Evolutionary conservation across 2,113 vertebrate species (phyloP).

Genomic region (Malurus melanocephalus): DNA sequence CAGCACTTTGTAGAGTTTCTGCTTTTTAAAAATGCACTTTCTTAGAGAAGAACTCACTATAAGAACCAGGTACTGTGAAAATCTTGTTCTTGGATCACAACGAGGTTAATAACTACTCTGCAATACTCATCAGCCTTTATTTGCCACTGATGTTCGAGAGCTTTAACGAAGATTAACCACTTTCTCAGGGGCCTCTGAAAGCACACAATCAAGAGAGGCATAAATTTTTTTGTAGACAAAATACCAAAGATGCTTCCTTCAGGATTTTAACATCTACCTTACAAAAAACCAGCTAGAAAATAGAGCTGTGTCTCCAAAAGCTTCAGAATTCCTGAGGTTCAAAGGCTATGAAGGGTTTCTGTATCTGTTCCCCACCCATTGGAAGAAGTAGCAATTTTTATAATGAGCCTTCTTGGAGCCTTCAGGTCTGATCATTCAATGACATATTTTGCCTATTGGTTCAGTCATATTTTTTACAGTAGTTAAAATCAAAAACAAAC

Average conservation of each 20-base stretch:
- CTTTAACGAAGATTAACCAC: neutral
- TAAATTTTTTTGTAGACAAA: neutral
- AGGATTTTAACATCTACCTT: neutral
- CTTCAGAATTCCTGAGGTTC: neutral
- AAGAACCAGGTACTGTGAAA: neutral
- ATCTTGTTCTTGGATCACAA: neutral
- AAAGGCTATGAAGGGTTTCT: neutral
- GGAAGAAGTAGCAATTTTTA: neutral
- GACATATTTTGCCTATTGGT: neutral
- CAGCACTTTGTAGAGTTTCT: neutral
- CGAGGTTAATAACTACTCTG: neutral
- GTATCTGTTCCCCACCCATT: accelerated
- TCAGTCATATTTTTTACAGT: neutral
- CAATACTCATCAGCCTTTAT: neutral
- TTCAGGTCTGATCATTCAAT: neutral
- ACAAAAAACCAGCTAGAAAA: neutral
- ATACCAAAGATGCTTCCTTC: neutral
- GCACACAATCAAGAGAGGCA: accelerated
- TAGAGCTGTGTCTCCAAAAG: neutral
- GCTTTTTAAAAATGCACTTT: neutral
- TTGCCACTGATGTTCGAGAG: neutral
- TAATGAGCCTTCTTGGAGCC: neutral
- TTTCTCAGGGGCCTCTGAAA: neutral
- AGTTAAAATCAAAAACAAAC: neutral
- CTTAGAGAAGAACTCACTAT: neutral